phyloP scores from a whole-genome alignment of 2,888 invertebrate genomes.

The Cinara cedri region DNA sequence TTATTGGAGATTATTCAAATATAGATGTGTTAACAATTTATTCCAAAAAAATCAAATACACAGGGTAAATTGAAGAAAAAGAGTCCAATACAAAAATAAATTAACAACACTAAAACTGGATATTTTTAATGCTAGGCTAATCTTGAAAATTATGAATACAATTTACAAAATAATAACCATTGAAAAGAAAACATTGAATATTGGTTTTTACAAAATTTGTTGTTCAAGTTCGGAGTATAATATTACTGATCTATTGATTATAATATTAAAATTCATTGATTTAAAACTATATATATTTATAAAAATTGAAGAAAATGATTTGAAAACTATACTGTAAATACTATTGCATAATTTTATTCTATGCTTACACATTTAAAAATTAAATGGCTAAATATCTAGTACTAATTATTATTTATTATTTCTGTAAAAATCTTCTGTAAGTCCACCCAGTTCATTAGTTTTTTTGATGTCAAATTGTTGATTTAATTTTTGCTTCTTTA shows the following conservation, averaged over 20 bases:
- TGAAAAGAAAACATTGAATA: no score
- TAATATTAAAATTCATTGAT: neutral
- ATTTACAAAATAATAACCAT: no score
- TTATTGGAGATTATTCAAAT: slow-evolving; percentile 36
- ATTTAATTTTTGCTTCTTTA: slow-evolving; percentile 28
- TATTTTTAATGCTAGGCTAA: slow-evolving; percentile 40
- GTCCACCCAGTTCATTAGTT: slow-evolving; percentile 23
- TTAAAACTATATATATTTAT: neutral
- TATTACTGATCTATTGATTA: neutral
- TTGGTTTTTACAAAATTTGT: no score
- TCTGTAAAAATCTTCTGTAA: slow-evolving; percentile 39
- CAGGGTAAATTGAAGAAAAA: slow-evolving; percentile 37
- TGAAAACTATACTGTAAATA: no score
- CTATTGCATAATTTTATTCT: no score
- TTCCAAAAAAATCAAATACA: neutral
- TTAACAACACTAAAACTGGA: slow-evolving; percentile 20
- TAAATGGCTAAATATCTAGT: neutral
- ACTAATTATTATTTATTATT: neutral
- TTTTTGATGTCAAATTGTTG: neutral
- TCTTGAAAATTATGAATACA: no score
- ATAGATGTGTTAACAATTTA: neutral
- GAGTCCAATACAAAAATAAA: neutral
- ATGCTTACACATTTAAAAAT: neutral
- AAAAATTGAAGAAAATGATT: no score
- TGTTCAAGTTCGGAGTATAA: neutral